Evolutionary conservation across 2,113 vertebrate species (phyloP), one percentile per base, ranked within the genome.

Genomic region (Corynorhinus townsendii): DNA sequence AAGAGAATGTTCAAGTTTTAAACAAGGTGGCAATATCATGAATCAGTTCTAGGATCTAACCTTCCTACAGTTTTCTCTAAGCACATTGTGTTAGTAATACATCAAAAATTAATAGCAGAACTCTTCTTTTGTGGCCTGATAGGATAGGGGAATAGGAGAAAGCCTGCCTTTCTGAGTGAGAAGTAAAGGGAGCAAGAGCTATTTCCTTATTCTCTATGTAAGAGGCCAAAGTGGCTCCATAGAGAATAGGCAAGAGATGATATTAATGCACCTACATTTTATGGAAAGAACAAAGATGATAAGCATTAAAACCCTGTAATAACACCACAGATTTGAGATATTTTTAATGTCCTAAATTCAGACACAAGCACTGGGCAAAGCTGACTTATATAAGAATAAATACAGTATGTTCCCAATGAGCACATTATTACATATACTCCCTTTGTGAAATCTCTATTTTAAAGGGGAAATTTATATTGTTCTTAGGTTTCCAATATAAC

Each of bases 401-500:
- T 88, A 71, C 2, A 75, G 33, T 66, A 26, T 86, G 56, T 75
- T 92, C n/a, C 75, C 22, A 59, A 16, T 43, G 38, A 84, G 43
- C 56, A 80, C 9, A 75, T 64, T 68, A 45, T 84, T 73, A 16
- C 24, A 68, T 69, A 52, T 22, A 66, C 19, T 89, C 3, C 26
- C 9, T 91, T 92, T 93, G 43, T 80, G 47, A 84, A 86, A 86
- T 49, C 7, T 5, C 9, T 79, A 2, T 68, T 86, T 94, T 71
- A 69, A 86, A 81, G 40, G 33, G 38, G 3, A 72, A 68, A 73
- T 95, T 90, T 88, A 73, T 72, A 80, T 62, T 54, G 19, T 68
- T 81, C 54, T 64, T 92, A 45, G 19, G 35, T 92, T 93, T 95
- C 76, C 59, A 59, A 59, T 62, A 56, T 68, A 77, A 84, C 85